Base-by-base conservation (phyloP, 2,113 vertebrate genomes). In the Neogale vison region DNA sequence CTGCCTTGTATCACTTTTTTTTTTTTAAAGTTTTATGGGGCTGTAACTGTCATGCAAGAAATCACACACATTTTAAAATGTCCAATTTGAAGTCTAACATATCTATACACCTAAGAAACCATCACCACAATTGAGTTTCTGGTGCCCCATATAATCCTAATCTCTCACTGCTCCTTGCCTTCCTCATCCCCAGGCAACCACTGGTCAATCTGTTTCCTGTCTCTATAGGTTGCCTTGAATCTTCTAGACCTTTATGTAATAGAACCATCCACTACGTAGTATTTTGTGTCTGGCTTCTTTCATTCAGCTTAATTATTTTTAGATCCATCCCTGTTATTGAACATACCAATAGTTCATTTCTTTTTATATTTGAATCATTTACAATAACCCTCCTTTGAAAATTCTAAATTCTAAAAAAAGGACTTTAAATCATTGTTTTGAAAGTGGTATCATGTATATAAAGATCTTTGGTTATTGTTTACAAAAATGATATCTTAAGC, bases 351-450 rank as follows among this genome's bases (percentile, higher is more conserved):
- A 94, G 85, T 65, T 87, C 12, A 59, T 84, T 80, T 36, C 42
- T 88, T 81, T 81, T 92, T 52, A 91, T 6, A 77, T 23, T 55
- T 79, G 42, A 21, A 21, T 47, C 3, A 3, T 50, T 97, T 95
- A 85, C 26, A 90, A 72, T 57, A 92, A 95, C 24, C 31, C 47
- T 95, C 61, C 76, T 76, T 74, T 23, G 63, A 84, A 96, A 34
- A 45, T 18, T 76, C 42, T 47, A 31, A 84, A 83, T 89, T 67
- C 84, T 85, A 93, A 86, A 47, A 91, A 88, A 82, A 85, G 17
- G 29, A 26, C 11, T 88, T 95, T 45, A 96, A 74, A 63, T 63
- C 50, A 93, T 61, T 96, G 26, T 39, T 92, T 74, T 74, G 59
- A 96, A 74, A 81, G 63, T 45, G 29, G 74, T 45, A 61, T 7